Evolutionary conservation across 2,113 vertebrate genomes (phyloP).

Genomic region (Lamprologus sp.): DNA sequence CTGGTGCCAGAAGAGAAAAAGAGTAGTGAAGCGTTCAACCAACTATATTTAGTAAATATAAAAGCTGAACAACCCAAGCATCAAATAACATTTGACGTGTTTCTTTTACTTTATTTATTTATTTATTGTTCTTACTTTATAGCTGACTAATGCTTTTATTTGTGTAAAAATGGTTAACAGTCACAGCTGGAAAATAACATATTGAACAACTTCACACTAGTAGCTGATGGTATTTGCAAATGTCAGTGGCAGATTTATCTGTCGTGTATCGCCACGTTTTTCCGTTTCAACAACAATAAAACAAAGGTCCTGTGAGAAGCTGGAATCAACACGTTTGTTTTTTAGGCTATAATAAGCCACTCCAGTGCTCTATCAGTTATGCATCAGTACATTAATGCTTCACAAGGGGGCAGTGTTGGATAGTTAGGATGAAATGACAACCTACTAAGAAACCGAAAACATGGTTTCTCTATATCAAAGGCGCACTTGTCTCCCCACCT

Average conservation of each 20-base stretch:
- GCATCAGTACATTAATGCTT: neutral
- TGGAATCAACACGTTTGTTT: neutral
- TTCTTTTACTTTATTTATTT: neutral
- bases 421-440: neutral
- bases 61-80: neutral
- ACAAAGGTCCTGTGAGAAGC: neutral
- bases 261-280: fast-evolving
- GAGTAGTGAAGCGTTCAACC: neutral
- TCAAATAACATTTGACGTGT: neutral
- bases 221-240: neutral
- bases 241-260: neutral
- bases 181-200: neutral
- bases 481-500: neutral
- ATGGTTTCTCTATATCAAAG: constrained; percentile 1
- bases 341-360: neutral
- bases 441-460: constrained; percentile 13
- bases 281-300: neutral
- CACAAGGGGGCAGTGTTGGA: constrained; percentile 35
- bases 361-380: neutral
- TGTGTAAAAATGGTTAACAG: neutral
- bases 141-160: neutral
- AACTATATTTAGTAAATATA: neutral
- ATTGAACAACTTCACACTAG: neutral
- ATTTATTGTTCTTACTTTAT: neutral
- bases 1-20: neutral